Evolutionary conservation across 2,888 invertebrate species (phyloP).

Genomic region (Phortica magna): DNA sequence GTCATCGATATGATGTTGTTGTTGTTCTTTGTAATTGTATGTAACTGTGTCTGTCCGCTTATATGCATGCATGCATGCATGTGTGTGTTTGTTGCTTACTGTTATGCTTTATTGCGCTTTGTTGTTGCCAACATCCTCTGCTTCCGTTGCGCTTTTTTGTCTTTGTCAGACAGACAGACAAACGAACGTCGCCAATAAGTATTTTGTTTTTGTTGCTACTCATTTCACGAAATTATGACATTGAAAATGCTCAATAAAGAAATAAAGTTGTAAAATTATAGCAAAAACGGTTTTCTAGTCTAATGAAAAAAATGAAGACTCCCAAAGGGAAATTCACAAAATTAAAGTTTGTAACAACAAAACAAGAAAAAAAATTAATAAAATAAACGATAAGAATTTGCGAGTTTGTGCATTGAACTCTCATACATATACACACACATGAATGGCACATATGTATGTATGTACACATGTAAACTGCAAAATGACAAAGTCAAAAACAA

Average conservation of each 20-base stretch:
- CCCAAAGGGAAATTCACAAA: background rate
- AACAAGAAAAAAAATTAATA: too few species aligned
- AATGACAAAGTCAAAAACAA: background rate
- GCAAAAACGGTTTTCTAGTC: conserved; percentile 6
- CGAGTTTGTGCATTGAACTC: conserved; percentile 6
- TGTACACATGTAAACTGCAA: too few species aligned
- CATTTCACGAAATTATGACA: conserved; percentile 42
- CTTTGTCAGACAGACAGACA: conserved; percentile 12
- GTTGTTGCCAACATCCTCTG: conserved; percentile 16
- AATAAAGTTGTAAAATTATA: conserved; percentile 25
- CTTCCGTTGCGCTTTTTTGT: conserved; percentile 10
- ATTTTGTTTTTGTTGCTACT: conserved; percentile 33
- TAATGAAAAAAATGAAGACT: background rate
- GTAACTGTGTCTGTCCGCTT: background rate
- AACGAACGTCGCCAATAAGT: conserved; percentile 20
- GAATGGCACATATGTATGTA: too few species aligned
- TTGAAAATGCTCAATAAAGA: background rate
- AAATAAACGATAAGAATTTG: too few species aligned
- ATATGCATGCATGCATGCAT: background rate
- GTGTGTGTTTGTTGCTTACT: conserved; percentile 35
- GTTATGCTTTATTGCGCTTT: conserved; percentile 39
- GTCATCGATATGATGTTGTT: conserved; percentile 54
- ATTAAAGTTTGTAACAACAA: too few species aligned
- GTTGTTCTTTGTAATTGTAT: conserved; percentile 17
- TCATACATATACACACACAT: background rate